phyloP scores from a whole-genome alignment of 92 coral and sea anemone species.

The Phenganax marumi region DNA sequence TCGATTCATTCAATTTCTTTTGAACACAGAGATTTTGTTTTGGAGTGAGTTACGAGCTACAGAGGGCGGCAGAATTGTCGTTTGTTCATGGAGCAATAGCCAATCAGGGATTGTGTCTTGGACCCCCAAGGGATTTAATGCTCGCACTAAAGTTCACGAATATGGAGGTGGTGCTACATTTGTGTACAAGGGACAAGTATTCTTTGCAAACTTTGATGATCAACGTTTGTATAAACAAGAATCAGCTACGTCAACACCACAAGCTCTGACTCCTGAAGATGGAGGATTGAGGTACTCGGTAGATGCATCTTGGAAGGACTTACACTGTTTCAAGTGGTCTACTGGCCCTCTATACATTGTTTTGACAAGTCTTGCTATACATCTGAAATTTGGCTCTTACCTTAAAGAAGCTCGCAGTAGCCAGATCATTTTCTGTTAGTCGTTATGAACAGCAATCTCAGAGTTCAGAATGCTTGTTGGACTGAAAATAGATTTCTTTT shows the following conservation, averaged over 20 bases:
- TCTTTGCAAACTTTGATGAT: conserved; percentile 87
- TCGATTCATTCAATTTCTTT: background rate
- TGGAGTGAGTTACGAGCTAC: conserved; percentile 87
- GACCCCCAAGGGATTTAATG: conserved; percentile 75
- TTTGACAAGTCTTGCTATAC: no score
- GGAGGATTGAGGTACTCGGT: conserved; percentile 64
- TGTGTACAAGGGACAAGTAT: conserved; percentile 77
- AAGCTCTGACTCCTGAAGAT: conserved; percentile 69
- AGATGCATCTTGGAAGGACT: background rate
- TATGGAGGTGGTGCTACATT: conserved; percentile 91
- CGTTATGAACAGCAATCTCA: no score
- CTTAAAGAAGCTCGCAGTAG: no score
- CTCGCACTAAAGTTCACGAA: conserved; percentile 88
- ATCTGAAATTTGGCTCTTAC: no score
- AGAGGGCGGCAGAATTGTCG: conserved; percentile 78
- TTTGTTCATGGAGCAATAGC: conserved; percentile 66
- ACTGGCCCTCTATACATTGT: no score
- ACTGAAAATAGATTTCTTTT: background rate
- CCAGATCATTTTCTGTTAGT: no score
- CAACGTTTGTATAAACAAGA: conserved; percentile 82
- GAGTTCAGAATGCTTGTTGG: no score
- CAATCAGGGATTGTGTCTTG: conserved; percentile 46
- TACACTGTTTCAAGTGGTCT: no score
- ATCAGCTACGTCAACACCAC: conserved; percentile 33
- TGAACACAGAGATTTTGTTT: conserved; percentile 61